Base-by-base conservation (phyloP, 2,113 vertebrate genomes). In the Xenopus laevis region DNA sequence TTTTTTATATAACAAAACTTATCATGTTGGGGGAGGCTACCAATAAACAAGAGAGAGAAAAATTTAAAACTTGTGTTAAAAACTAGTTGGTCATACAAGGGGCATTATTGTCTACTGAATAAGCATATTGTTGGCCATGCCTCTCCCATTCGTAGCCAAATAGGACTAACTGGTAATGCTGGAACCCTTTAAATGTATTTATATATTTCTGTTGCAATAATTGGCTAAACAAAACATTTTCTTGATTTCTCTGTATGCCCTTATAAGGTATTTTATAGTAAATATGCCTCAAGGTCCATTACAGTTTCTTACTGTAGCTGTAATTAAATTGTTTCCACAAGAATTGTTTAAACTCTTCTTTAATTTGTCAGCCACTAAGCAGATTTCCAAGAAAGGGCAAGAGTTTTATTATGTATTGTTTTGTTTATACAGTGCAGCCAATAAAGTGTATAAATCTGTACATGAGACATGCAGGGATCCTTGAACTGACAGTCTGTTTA, bases 311-410 rank as follows among this genome's bases (percentile, higher is more conserved):
- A 62, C 55, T 68, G 30, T 52, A 44, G 17, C 20, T 30, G 53
- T 69, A 68, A 69, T 69, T 40, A 53, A 53, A 12, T 63, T 76
- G 45, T 69, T 68, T 46, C 58, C 58, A 68, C 27, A 68, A 17
- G 20, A 44, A 23, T 62, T 17, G 60, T 62, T 21, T 40, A 55
- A 60, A 20, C 13, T 63, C 23, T 20, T 60, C 20, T 10, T 46
- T 47, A 40, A 20, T 52, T 18, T 59, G 15, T 55, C 30, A 44
- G 50, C 27, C 17, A 30, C 45, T 52, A 60, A 67, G 46, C 11
- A 61, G 13, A 45, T 66, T 59, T 20, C 45, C 7, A 55, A 68
- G 12, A 18, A 62, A 68, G 21, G 57, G 11, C 11, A 68, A 61
- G 13, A 13, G 16, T 30, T 61, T 60, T 50, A 13, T 18, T 40